Evolutionary conservation across 1,140 invertebrate species (phyloP).

Genomic region (Stegodyphus mimosarum): DNA sequence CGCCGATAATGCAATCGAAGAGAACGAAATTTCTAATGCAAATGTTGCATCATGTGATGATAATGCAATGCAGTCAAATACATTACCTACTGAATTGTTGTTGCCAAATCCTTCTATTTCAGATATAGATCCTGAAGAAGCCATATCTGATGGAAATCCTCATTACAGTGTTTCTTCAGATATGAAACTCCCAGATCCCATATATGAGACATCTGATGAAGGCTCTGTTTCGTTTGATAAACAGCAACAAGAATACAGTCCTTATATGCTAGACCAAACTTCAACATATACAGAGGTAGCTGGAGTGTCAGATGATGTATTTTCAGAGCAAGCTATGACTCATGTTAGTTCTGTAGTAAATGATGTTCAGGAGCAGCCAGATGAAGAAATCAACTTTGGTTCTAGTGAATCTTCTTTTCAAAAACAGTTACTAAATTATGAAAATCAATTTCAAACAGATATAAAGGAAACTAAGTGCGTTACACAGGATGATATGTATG

Average conservation of each 20-base stretch:
- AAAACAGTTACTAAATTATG: not conserved
- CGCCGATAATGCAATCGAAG: too few species aligned
- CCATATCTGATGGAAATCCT: not conserved
- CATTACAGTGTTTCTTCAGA: constrained; percentile 30
- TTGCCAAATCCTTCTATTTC: not conserved
- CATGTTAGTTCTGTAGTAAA: not conserved
- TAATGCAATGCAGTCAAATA: not conserved
- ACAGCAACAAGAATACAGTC: not conserved
- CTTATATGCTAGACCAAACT: constrained; percentile 1
- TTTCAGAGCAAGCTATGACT: constrained; percentile 1
- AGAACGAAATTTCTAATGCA: not conserved
- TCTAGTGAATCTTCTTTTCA: not conserved
- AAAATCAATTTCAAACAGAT: constrained; percentile 6
- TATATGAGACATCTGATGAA: constrained; percentile 49
- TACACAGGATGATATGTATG: constrained; percentile 18
- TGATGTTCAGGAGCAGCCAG: too few species aligned
- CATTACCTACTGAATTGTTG: not conserved
- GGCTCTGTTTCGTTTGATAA: constrained; percentile 38
- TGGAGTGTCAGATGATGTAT: constrained; percentile 16
- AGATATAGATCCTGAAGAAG: not conserved
- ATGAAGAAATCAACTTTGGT: not conserved
- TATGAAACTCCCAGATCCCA: constrained; percentile 46
- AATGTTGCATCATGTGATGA: not conserved
- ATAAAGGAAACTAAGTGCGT: not conserved
- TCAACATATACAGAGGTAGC: not conserved